phyloP scores from a whole-genome alignment of 2,113 vertebrate species.

The Loxodonta africana region DNA sequence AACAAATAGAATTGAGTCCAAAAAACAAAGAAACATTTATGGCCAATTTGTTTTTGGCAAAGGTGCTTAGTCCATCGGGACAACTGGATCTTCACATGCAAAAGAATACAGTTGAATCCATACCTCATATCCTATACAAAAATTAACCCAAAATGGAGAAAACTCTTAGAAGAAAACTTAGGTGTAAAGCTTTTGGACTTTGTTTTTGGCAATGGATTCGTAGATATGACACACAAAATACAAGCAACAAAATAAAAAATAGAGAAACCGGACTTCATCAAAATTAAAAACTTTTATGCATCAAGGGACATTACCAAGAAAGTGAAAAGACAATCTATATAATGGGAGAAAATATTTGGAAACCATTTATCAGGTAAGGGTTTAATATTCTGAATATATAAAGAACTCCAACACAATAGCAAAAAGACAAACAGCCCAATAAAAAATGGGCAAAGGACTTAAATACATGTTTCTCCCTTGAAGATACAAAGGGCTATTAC shows the following conservation, averaged over 20 bases:
- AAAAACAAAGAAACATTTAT: constrained; percentile 49
- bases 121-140: background rate
- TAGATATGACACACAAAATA: constrained; percentile 31
- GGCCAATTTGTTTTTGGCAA: constrained; percentile 13
- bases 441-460: constrained; percentile 44
- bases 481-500: constrained; percentile 11
- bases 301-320: constrained; percentile 57
- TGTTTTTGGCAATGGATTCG: constrained; percentile 39
- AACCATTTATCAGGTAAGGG: constrained; percentile 23
- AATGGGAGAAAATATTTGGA: constrained; percentile 40
- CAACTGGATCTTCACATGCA: background rate
- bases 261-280: constrained; percentile 20
- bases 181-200: background rate
- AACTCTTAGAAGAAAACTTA: constrained; percentile 50
- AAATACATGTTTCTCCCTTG: constrained; percentile 17
- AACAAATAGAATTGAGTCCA: background rate
- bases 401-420: constrained; percentile 27
- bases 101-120: constrained; percentile 25
- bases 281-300: background rate
- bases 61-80: constrained; percentile 34
- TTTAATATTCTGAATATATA: constrained; percentile 43
- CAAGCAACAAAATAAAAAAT: constrained; percentile 42
- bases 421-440: constrained; percentile 2
- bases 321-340: constrained; percentile 1
- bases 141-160: constrained; percentile 46